These are phyloP conservation scores for Diadumene lineata DNA, from an alignment of 92 coral and sea anemone genomes.

Conservation along the genomic window DNA sequence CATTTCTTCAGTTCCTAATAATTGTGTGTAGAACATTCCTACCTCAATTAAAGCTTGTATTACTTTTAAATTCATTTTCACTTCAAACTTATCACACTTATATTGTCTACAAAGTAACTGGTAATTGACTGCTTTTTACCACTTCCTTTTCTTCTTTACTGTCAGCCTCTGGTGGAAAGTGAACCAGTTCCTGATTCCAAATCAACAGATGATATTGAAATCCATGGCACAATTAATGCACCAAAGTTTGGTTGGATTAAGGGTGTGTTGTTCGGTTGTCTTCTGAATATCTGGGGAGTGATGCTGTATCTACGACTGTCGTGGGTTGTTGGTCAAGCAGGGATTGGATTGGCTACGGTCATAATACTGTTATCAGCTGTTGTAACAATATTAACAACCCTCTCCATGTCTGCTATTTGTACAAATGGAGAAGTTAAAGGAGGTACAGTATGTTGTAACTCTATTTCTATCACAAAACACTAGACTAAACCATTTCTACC, in stretches of 20 bases:
- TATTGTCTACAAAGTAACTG: too few species aligned
- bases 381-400: slow-evolving; percentile 84
- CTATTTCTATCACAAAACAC: too few species aligned
- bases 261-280: slow-evolving; percentile 94
- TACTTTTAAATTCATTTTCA: too few species aligned
- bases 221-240: slow-evolving; percentile 22
- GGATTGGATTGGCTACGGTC: slow-evolving; percentile 83
- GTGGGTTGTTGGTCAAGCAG: slow-evolving; percentile 98
- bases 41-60: too few species aligned
- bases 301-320: slow-evolving; percentile 87
- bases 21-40: too few species aligned
- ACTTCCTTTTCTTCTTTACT: not conserved
- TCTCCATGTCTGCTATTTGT: slow-evolving; percentile 98
- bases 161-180: slow-evolving; percentile 25
- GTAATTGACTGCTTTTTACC: too few species aligned
- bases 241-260: slow-evolving; percentile 99
- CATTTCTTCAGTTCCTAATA: too few species aligned
- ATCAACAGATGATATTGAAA: slow-evolving; percentile 24
- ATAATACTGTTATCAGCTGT: slow-evolving; percentile 75
- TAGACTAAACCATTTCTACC: too few species aligned
- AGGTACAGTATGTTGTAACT: slow-evolving; percentile 55
- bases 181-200: slow-evolving; percentile 19
- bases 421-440: slow-evolving; percentile 98
- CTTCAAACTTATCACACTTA: too few species aligned
- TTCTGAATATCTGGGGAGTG: slow-evolving; percentile 98